Percentiles rank a stretch among this genome's conserved stretches.
Evolutionary conservation across 1,140 invertebrate species (phyloP).

Genomic region (Grapholita molesta): DNA sequence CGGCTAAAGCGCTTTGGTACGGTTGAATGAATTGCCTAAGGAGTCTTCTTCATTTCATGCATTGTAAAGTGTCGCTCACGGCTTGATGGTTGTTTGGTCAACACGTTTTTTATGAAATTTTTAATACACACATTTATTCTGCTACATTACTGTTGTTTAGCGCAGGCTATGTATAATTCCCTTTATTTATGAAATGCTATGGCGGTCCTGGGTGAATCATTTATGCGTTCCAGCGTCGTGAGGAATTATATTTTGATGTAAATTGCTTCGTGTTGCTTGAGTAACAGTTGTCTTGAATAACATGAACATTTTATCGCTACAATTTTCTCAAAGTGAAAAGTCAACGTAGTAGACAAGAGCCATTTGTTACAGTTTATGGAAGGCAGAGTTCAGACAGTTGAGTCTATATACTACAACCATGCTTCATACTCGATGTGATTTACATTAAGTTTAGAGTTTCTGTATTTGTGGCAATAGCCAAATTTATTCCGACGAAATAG

Average conservation of each 20-base stretch:
- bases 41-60: slow-evolving; percentile 47
- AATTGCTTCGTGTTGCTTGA: slow-evolving; percentile 34
- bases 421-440: slow-evolving; percentile 20
- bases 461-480: not conserved
- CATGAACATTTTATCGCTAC: slow-evolving; percentile 30
- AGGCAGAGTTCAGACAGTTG: slow-evolving; percentile 37
- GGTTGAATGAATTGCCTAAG: slow-evolving; percentile 35
- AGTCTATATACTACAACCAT: not conserved
- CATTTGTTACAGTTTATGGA: slow-evolving; percentile 34
- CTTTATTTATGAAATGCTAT: slow-evolving; percentile 9
- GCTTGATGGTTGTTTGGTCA: slow-evolving; percentile 47
- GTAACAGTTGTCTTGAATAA: slow-evolving; percentile 38
- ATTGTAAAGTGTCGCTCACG: slow-evolving; percentile 38
- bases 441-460: not conserved
- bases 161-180: slow-evolving; percentile 25
- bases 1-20: slow-evolving; percentile 23
- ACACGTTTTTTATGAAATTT: slow-evolving; percentile 48
- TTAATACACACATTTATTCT: slow-evolving; percentile 31
- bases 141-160: slow-evolving; percentile 19
- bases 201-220: not conserved
- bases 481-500: no score
- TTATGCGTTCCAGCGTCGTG: not conserved
- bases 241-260: slow-evolving; percentile 24
- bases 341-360: slow-evolving; percentile 27
- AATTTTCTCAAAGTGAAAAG: slow-evolving; percentile 22